Base-by-base conservation (phyloP, 1,140 invertebrate species). In the Heliconius melpomene region DNA sequence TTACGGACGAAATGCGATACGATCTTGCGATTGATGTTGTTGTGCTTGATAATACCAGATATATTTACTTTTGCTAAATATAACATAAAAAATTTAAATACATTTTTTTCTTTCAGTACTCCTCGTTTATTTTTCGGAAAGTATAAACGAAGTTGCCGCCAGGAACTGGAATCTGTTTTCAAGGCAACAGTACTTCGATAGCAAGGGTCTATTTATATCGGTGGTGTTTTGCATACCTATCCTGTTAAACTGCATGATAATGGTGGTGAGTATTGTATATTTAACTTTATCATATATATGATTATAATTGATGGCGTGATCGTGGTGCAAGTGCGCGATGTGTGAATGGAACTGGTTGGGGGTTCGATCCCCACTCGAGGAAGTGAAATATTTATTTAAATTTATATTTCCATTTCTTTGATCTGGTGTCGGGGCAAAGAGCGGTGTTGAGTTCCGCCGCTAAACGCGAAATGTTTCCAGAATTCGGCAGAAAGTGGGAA, bases 101-200 rank as follows among this genome's bases (percentile, higher is more conserved):
- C 3, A 9, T 57, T 23, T 77, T 82, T 94, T 95, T 82, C 82
- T 94, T 95, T 82, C 93, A 98, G 97, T 98, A 85, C 92, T 98
- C 18, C 89, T 98, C 77, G 98, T 98, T 6, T 98, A 98, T 91
- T 98, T 97, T 86, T 98, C 98, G 46, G 97, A 98, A 94, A 97
- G 95, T 84, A 98, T 98, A 79, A 98, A 98, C 91, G 96, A 98
- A 95, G 95, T 98, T 75, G 98, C 97, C 26, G 97, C 98, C 0
- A 95, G 95, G 82, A 97, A 98, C 93, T 98, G 98, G 97, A 96
- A 97, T 87, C 94, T 96, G 72, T 98, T 98, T 91, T 97, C 98
- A 9, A 96, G 96, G 82, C 98, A 99, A 85, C 98, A 98, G 89
- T 98, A 98, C 93, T 99, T 99, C 94, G 98, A 99, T 92, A 97